phyloP scores from a whole-genome alignment of 2,888 invertebrate species.

The Rosalia funebris region DNA sequence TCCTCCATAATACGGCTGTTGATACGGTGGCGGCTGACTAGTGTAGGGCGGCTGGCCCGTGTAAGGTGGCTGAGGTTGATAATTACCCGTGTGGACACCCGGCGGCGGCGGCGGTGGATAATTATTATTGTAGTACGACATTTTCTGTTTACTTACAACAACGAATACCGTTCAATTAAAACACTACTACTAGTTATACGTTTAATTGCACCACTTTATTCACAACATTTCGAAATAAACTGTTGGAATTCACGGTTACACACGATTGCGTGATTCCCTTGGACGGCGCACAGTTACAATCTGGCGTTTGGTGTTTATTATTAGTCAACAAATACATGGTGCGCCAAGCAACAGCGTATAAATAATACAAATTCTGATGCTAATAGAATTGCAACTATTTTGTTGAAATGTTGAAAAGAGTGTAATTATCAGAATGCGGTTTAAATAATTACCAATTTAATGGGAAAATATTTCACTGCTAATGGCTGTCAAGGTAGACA shows the following conservation, averaged over 20 bases:
- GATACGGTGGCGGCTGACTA: not conserved
- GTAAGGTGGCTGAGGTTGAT: not conserved
- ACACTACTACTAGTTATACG: not conserved
- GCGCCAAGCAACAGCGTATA: not conserved
- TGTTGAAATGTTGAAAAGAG: no score
- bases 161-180: not conserved
- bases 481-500: no score
- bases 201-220: not conserved
- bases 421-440: no score
- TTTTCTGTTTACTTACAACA: not conserved
- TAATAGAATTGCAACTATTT: no score
- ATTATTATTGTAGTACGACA: conserved; percentile 1
- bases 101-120: not conserved
- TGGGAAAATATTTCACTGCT: no score
- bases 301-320: not conserved
- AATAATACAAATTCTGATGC: no score
- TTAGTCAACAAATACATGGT: conserved; percentile 1
- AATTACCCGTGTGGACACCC: not conserved
- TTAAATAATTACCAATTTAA: no score
- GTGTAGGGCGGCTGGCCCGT: not conserved
- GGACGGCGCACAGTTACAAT: not conserved
- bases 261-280: not conserved
- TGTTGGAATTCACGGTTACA: conserved; percentile 2
- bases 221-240: not conserved
- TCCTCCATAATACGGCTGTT: conserved; percentile 16